phyloP scores from a whole-genome alignment of 2,888 invertebrate species.

The Stegophylla sp. region DNA sequence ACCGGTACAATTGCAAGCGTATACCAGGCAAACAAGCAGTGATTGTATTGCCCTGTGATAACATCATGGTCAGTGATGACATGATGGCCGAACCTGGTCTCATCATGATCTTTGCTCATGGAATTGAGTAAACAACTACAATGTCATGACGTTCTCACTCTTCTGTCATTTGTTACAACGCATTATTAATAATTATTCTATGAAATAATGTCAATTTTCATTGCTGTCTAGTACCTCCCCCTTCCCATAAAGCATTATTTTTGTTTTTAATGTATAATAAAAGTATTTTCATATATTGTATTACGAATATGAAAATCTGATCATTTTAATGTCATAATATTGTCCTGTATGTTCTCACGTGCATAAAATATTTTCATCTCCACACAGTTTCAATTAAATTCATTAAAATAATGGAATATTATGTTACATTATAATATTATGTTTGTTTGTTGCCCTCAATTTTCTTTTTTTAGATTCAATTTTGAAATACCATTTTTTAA shows the following conservation, averaged over 20 bases:
- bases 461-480: no score
- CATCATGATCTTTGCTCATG: constrained; percentile 98
- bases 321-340: no score
- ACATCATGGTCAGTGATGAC: constrained; percentile 91
- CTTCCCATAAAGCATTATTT: no score
- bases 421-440: not conserved
- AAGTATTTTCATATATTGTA: no score
- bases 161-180: not conserved
- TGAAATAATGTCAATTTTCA: not conserved
- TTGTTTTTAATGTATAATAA: no score
- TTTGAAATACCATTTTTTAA: no score
- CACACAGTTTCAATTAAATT: not conserved
- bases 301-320: no score
- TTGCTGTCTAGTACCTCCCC: not conserved
- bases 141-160: not conserved
- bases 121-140: constrained; percentile 73
- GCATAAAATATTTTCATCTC: no score
- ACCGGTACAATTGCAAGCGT: constrained; percentile 91
- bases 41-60: constrained; percentile 91
- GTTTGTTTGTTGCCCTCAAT: no score
- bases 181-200: not conserved
- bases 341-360: no score
- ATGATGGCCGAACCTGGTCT: constrained; percentile 96
- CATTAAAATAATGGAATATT: not conserved
- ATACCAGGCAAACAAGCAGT: constrained; percentile 97